These are phyloP conservation scores for Spongilla lacustris DNA, from an alignment of 37 sponge, comb jelly and placozoan species.

Conservation along the genomic window DNA sequence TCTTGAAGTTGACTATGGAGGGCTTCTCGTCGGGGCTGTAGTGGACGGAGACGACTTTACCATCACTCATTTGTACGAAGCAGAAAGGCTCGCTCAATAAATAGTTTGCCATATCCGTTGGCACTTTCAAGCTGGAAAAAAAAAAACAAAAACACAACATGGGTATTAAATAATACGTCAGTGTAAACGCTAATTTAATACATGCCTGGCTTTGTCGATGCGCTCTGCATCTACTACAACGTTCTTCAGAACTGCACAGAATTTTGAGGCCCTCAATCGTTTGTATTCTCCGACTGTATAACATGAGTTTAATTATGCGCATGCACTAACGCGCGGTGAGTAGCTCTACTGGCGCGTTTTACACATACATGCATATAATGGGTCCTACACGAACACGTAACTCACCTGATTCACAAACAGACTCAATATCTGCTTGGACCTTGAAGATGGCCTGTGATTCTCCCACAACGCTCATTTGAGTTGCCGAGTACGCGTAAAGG, in stretches of 20 bases:
- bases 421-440: not conserved
- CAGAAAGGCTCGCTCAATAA: constrained; percentile 14
- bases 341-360: no score
- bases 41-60: constrained; percentile 36
- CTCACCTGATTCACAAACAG: not conserved
- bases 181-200: no score
- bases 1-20: constrained; percentile 54
- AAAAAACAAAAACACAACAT: no score
- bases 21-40: constrained; percentile 16
- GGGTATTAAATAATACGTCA: no score
- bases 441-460: not conserved
- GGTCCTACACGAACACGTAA: no score
- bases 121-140: not conserved
- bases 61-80: constrained; percentile 43
- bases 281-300: not conserved
- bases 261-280: not conserved
- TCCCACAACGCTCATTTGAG: not conserved
- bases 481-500: not conserved
- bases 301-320: no score
- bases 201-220: not conserved
- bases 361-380: no score
- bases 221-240: not conserved
- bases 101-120: not conserved
- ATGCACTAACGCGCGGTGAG: no score
- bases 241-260: not conserved